Base-by-base conservation (phyloP, 2,888 invertebrate genomes). In the Dorcus parallelipipedus region DNA sequence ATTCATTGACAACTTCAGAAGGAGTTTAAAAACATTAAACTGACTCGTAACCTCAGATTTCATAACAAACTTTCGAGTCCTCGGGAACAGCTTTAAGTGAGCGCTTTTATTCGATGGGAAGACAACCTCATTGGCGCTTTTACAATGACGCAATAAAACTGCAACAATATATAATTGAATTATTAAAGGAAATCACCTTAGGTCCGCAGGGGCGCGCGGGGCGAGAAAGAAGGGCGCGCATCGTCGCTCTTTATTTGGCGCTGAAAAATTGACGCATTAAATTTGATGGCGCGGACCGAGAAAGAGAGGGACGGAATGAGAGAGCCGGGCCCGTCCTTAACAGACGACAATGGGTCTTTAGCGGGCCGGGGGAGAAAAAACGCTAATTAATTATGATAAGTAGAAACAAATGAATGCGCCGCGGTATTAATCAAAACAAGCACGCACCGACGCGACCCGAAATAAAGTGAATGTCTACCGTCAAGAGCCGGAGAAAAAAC, bases 371-470 rank as follows among this genome's bases (percentile, higher is more conserved):
- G 38, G 10, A 14, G 66, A 72, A 74, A 73, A 74, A 70, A 64
- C 59, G 59, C 70, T 75, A 74, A 74, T 76, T 75, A 76, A 74
- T 74, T 75, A 76, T 76, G 76, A 73, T 76, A 76, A 76, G 70
- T 69, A 70, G 73, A 74, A 75, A 71, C 75, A 74, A 74, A 75
- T 75, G 73, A 73, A 76, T 75, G 71, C 74, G 69, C 64, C 63
- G 65, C 60, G 64, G 73, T 69, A 75, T 75, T 73, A 75, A 75
- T 75, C 74, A 75, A 75, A 74, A 72, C 71, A 67, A 68, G 71
- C 73, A 73, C 74, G 74, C 71, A 71, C 50, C 65, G 62, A 64
- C 65, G 54, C 58, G 58, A 56, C 49, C 40, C 49, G 63, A 58
- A 59, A 60, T 54, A 56, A 61, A 63, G 58, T 67, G 72, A 71